Evolutionary conservation across 2,888 invertebrate genomes (phyloP), one percentile per base, ranked within the genome.

Genomic region (Callosobruchus maculatus): DNA sequence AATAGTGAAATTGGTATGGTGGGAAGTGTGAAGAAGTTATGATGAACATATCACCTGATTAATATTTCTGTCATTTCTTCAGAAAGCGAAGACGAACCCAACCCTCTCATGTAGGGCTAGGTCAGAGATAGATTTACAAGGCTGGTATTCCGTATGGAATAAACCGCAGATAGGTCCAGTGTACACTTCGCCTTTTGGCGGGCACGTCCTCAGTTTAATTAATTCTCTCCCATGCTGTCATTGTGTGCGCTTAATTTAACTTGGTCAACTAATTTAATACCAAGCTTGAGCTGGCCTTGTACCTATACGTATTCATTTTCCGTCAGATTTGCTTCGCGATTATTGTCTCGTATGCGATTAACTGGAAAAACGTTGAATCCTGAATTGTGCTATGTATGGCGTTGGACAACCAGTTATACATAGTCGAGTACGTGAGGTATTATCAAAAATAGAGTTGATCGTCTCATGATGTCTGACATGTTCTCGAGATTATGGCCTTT

Each of bases 181-280:
- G 70, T 9, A 22, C 20, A 26, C 71, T 67, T 26, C 71, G 68
- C 31, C 21, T 69, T 69, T 72, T 49, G 49, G 49, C 70, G 73
- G 21, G 70, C 67, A 31, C 68, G 26, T 71, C 71, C 68, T 68
- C 26, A 70, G 70, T 73, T 70, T 73, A 73, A 73, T 73, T 73
- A 73, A 71, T 73, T 71, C 73, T 22, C 73, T 68, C 73, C 71
- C 71, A 73, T 70, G 49, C 66, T 31, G 70, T 70, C 68, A 70
- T 73, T 73, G 70, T 71, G 68, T 73, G 73, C 73, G 71, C 73
- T 73, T 73, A 73, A 73, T 73, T 73, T 73, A 73, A 73, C 73
- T 71, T 68, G 73, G 67, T 31, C 31, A 67, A 73, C 73, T 73
- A 70, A 68, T 71, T 73, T 73, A 71, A 73, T 73, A 73, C 71